Evolutionary conservation across 2,113 vertebrate genomes (phyloP).

Genomic region (Scolopax mira): DNA sequence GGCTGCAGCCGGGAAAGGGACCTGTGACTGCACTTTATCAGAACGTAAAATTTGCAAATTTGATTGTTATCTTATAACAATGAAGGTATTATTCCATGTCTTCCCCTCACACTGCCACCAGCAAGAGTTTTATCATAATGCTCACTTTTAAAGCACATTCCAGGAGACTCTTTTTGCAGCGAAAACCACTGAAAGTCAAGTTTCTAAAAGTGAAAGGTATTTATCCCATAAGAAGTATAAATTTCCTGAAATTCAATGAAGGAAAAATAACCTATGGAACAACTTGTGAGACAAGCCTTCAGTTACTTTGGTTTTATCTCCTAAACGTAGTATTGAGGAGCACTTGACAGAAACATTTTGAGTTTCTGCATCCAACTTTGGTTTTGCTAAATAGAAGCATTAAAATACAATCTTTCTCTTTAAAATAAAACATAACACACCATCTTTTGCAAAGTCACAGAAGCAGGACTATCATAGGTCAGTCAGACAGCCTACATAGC

Average conservation of each 20-base stretch:
- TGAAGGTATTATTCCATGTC: not conserved
- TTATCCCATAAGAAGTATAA: not conserved
- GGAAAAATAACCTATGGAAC: not conserved
- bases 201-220: not conserved
- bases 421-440: not conserved
- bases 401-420: not conserved
- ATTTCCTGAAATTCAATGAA: not conserved
- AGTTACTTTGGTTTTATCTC: not conserved
- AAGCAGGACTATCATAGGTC: not conserved
- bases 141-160: not conserved
- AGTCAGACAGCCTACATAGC: not conserved
- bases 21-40: not conserved
- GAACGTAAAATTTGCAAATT: not conserved
- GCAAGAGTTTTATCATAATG: not conserved
- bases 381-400: not conserved
- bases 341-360: not conserved
- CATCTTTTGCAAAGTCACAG: not conserved
- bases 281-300: not conserved
- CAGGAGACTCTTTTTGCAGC: not conserved
- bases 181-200: not conserved
- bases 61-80: not conserved
- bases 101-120: not conserved
- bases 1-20: not conserved
- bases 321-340: not conserved
- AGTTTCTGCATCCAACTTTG: not conserved